These are phyloP conservation scores for Streblospio benedicti DNA, from an alignment of 1,140 invertebrate genomes.

Conservation along the genomic window DNA sequence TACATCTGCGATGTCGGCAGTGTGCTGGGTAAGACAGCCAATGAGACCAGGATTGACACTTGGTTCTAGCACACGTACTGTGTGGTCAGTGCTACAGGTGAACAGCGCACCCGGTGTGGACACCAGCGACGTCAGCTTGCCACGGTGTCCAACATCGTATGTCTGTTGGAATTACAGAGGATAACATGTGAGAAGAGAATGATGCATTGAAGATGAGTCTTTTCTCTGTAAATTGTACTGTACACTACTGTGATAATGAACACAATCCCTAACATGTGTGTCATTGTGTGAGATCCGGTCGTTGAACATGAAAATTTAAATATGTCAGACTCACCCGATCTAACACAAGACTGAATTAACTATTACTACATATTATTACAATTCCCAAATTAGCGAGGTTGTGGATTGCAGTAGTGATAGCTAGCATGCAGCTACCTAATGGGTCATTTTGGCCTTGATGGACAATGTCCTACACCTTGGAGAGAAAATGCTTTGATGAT, in stretches of 20 bases:
- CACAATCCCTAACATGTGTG: background rate
- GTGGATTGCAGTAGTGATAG: too few relatives aligned
- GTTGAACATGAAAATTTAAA: too few relatives aligned
- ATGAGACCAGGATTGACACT: constrained; percentile 25
- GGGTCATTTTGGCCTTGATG: too few relatives aligned
- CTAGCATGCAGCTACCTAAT: too few relatives aligned
- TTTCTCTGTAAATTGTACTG: background rate
- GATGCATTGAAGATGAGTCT: background rate
- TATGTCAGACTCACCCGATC: too few relatives aligned
- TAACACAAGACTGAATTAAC: too few relatives aligned
- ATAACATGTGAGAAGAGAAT: background rate
- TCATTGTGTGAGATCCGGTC: too few relatives aligned
- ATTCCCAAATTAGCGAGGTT: too few relatives aligned
- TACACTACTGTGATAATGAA: background rate
- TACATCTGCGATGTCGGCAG: constrained; percentile 28
- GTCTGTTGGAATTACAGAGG: constrained; percentile 17
- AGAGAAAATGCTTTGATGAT: too few relatives aligned
- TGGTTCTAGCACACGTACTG: constrained; percentile 30
- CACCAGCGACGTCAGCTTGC: constrained; percentile 29
- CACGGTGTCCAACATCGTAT: constrained; percentile 30
- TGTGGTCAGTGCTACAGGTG: constrained; percentile 29
- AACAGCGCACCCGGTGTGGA: constrained; percentile 28
- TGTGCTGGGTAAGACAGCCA: constrained; percentile 21
- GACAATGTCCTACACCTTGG: too few relatives aligned
- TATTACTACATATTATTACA: too few relatives aligned